Conservation (phyloP, 2,797 vertebrate species). For the Poeciliopsis infans region DNA sequence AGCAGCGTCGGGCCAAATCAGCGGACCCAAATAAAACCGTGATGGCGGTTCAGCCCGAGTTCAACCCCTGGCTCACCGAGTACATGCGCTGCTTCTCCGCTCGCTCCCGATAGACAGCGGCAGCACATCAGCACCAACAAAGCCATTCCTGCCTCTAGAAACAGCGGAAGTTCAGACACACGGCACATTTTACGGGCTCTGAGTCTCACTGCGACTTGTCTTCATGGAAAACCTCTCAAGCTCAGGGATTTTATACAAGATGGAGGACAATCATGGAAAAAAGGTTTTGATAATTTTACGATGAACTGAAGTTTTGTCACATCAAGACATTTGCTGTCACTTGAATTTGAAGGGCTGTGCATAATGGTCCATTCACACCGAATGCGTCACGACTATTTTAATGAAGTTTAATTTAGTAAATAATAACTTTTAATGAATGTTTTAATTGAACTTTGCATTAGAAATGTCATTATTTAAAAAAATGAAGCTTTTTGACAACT, state of each 20-base stretch:
- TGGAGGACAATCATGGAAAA: not conserved
- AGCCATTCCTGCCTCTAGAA: conserved; percentile 30
- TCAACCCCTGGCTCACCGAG: conserved; percentile 95
- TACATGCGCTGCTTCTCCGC: conserved; percentile 96
- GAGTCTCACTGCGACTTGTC: conserved; percentile 1
- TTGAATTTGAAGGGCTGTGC: too few species aligned
- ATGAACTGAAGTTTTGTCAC: not conserved
- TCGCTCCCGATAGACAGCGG: conserved; percentile 78
- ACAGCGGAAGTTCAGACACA: not conserved
- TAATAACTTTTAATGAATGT: too few species aligned
- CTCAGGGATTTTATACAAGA: conserved; percentile 14
- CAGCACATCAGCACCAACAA: conserved; percentile 20
- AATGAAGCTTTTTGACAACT: too few species aligned
- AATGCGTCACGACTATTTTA: too few species aligned
- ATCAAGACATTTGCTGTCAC: not conserved
- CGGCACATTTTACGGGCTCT: not conserved
- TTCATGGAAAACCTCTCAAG: conserved; percentile 26
- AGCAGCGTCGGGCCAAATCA: conserved; percentile 82
- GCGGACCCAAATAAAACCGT: conserved; percentile 77
- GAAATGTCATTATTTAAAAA: too few species aligned
- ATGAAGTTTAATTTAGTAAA: too few species aligned
- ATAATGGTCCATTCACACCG: too few species aligned
- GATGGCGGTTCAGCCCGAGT: conserved; percentile 76
- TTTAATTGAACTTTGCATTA: too few species aligned
- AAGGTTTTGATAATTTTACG: conserved; percentile 3